phyloP scores from a whole-genome alignment of 2,797 vertebrate genomes.

The Rhadinocentrus ornatus region DNA sequence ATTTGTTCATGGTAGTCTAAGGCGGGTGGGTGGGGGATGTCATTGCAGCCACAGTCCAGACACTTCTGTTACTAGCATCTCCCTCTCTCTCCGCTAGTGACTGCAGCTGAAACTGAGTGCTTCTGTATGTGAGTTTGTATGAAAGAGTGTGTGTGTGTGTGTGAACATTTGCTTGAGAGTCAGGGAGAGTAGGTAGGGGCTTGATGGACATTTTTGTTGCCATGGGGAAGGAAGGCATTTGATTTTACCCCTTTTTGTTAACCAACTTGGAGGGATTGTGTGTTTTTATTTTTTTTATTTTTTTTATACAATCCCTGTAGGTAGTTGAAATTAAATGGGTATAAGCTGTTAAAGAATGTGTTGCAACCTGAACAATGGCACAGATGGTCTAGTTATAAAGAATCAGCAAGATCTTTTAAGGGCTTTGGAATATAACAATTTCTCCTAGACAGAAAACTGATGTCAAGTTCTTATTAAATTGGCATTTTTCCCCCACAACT shows the following conservation, averaged over 20 bases:
- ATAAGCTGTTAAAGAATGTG: slow-evolving; percentile 57
- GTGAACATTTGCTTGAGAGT: slow-evolving; percentile 67
- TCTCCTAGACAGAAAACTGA: slow-evolving; percentile 68
- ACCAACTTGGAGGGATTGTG: slow-evolving; percentile 60
- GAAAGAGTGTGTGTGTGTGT: slow-evolving; percentile 39
- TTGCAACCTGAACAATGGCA: slow-evolving; percentile 40
- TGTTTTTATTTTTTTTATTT: slow-evolving; percentile 39
- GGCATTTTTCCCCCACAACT: slow-evolving; percentile 42
- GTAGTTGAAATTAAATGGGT: slow-evolving; percentile 56
- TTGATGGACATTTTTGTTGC: slow-evolving; percentile 69
- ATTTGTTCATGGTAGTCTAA: slow-evolving; percentile 79
- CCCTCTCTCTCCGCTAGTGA: slow-evolving; percentile 77
- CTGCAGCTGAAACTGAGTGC: slow-evolving; percentile 58
- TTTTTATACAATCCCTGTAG: slow-evolving; percentile 70
- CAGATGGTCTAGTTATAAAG: slow-evolving; percentile 27
- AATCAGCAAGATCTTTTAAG: slow-evolving; percentile 67
- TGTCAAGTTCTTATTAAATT: slow-evolving; percentile 72
- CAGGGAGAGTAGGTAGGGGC: slow-evolving; percentile 61
- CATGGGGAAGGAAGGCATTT: slow-evolving; percentile 69
- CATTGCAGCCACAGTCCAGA: slow-evolving; percentile 65
- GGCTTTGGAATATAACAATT: slow-evolving; percentile 63
- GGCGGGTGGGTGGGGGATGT: slow-evolving; percentile 61
- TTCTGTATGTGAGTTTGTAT: slow-evolving; percentile 43
- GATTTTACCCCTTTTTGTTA: slow-evolving; percentile 62
- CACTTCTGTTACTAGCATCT: slow-evolving; percentile 72